These are phyloP conservation scores for Atlantisia rogersi DNA, from an alignment of 2,113 vertebrate genomes.

Conservation along the genomic window DNA sequence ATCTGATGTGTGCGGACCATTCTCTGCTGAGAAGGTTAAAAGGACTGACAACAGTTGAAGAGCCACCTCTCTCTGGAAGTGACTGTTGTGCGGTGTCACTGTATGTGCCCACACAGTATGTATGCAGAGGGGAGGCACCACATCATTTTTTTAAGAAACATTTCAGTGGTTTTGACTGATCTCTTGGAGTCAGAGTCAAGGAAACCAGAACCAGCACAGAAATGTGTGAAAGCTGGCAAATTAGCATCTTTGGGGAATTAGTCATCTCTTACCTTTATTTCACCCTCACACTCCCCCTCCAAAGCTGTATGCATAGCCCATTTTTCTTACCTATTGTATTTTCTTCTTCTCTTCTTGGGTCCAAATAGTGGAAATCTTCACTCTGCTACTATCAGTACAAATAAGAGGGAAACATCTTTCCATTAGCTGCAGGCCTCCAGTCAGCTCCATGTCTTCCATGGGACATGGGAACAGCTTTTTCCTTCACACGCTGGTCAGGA, in stretches of 20 bases:
- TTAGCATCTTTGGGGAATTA: background rate
- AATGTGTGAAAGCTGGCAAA: background rate
- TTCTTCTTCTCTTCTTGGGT: background rate
- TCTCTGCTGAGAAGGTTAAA: background rate
- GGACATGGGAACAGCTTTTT: background rate
- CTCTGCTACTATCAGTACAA: background rate
- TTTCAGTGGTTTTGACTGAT: background rate
- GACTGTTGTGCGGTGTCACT: background rate
- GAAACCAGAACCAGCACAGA: background rate
- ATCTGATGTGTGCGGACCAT: background rate
- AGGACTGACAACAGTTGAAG: background rate
- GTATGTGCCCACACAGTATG: background rate
- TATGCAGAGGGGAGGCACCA: background rate
- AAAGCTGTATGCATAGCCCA: background rate
- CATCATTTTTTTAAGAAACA: background rate
- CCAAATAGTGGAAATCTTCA: background rate
- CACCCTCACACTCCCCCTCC: background rate
- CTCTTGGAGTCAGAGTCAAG: background rate
- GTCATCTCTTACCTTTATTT: background rate
- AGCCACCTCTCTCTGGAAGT: background rate
- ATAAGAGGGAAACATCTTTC: background rate
- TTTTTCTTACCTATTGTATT: constrained; percentile 21
- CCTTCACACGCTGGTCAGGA: background rate
- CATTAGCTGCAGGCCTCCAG: background rate
- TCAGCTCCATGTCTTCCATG: background rate